Evolutionary conservation across 2,797 vertebrate species (phyloP), one percentile per base, ranked within the genome.

Genomic region (Lepus oiostolus): DNA sequence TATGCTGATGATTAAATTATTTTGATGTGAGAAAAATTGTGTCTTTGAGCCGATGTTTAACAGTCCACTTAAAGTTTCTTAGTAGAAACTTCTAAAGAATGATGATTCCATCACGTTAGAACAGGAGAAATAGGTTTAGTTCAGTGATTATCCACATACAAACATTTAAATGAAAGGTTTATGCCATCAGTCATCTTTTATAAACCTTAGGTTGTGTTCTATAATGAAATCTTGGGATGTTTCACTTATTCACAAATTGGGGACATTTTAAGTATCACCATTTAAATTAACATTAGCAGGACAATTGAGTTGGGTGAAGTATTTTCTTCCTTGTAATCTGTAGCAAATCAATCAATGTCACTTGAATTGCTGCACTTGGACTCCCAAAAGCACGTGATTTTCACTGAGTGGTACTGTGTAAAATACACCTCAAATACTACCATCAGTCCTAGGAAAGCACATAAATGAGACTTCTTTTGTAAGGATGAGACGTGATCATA

Each of bases 31-130:
- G 92, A 94, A 94, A 97, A 98, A 97, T 95, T 97, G 91, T 98
- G 97, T 96, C 98, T 95, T 97, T 98, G 96, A 98, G 96, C 94
- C 97, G 96, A 98, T 97, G 88, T 97, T 97, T 98, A 98, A 98
- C 93, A 97, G 95, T 97, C 94, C 96, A 97, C 97, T 97, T 97
- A 96, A 42, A 95, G 28, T 87, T 96, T 97, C 95, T 95, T 97
- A 98, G 98, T 96, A 96, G 95, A 98, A 96, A 96, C 90, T 97
- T 97, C 68, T 96, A 97, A 97, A 95, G 90, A 98, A 98, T 96
- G 92, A 97, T 98, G 96, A 97, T 94, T 98, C 94, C 96, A 80
- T 97, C 85, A 92, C 85, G 96, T n/a, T 95, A 42, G 83, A 97
- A 91, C 1, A 93, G 38, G 68, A 96, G 90, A 95, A 97, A 97